Evolutionary conservation across 2,113 vertebrate species (phyloP).

Genomic region (Ceyx melanurus): DNA sequence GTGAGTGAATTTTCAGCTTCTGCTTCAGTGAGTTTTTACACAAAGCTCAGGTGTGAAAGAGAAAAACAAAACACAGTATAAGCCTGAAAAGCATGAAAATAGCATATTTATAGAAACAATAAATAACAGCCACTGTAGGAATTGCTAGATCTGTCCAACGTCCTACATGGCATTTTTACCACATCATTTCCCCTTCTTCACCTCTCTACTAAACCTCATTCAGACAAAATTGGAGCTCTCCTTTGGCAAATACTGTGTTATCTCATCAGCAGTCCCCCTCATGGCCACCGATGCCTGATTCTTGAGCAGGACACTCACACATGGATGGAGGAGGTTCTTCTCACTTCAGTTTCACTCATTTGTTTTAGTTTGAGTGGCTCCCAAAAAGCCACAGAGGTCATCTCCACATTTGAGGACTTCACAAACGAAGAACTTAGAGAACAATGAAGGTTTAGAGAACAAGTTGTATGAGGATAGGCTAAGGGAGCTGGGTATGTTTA

Average conservation of each 20-base stretch:
- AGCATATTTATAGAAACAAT: not conserved
- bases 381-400: not conserved
- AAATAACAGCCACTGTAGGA: not conserved
- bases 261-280: not conserved
- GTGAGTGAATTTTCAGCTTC: not conserved
- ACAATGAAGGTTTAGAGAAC: no score
- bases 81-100: not conserved
- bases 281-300: not conserved
- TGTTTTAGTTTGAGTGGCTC: not conserved
- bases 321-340: not conserved
- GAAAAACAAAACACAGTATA: not conserved
- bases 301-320: accelerated
- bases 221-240: not conserved
- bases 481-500: no score
- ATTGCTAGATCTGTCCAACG: not conserved
- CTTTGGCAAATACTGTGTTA: not conserved
- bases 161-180: not conserved
- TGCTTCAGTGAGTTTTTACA: not conserved
- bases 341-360: not conserved
- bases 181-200: not conserved
- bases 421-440: not conserved
- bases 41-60: not conserved
- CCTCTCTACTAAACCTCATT: not conserved
- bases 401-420: not conserved
- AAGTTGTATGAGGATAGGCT: no score